phyloP scores from a whole-genome alignment of 1,140 invertebrate species.

The Philotrypesis tridentata region DNA sequence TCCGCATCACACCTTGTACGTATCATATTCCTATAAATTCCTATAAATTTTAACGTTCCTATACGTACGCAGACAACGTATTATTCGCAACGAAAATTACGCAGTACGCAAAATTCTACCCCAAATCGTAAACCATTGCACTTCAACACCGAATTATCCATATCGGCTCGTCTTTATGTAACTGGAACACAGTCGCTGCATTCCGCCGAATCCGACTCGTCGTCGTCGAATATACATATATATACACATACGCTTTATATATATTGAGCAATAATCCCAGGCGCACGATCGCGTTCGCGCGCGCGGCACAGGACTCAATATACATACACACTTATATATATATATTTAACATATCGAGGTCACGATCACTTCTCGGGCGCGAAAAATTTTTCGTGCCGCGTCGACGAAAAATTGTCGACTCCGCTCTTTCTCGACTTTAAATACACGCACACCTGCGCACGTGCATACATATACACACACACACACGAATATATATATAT shows the following conservation, averaged over 20 bases:
- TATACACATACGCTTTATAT: too few relatives aligned
- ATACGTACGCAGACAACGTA: too few relatives aligned
- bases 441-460: neutral
- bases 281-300: neutral
- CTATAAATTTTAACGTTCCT: too few relatives aligned
- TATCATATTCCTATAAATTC: too few relatives aligned
- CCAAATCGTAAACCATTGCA: too few relatives aligned
- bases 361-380: neutral
- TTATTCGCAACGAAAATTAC: too few relatives aligned
- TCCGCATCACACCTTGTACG: too few relatives aligned
- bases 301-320: neutral
- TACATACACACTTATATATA: neutral
- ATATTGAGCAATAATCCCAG: conserved; percentile 5
- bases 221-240: too few relatives aligned
- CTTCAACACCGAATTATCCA: too few relatives aligned
- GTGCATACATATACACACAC: neutral
- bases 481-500: too few relatives aligned
- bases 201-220: neutral
- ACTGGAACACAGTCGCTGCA: neutral
- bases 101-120: too few relatives aligned
- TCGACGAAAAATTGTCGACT: neutral
- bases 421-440: neutral
- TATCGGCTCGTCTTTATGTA: neutral
- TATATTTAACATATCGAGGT: too few relatives aligned
- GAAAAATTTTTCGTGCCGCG: neutral